These are phyloP conservation scores for Pseudeuparius sepicola DNA, from an alignment of 2,888 invertebrate species.

Conservation along the genomic window DNA sequence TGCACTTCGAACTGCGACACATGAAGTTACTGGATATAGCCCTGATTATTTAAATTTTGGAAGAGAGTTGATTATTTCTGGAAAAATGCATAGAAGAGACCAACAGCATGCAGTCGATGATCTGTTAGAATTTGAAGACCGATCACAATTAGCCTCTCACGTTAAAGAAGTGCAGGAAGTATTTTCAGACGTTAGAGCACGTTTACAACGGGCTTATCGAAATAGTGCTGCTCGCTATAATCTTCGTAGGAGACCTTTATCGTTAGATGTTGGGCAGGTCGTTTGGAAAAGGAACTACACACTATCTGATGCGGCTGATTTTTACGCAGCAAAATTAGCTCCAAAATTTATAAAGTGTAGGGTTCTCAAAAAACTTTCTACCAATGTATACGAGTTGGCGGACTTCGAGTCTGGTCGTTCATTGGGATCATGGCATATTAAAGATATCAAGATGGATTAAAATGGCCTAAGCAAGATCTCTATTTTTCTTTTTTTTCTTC, in stretches of 20 bases:
- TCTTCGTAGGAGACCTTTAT: conserved; percentile 8
- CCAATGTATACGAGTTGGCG: conserved; percentile 10
- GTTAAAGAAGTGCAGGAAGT: conserved; percentile 8
- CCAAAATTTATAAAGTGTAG: conserved; percentile 17
- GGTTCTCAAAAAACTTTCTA: conserved; percentile 7
- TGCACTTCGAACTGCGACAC: conserved; percentile 27
- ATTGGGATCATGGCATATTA: neutral
- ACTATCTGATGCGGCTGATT: conserved; percentile 16
- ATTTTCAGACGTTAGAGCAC: conserved; percentile 1
- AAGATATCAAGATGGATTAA: conserved; percentile 3
- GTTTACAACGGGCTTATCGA: conserved; percentile 12
- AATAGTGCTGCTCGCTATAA: conserved; percentile 12
- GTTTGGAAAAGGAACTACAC: conserved; percentile 15
- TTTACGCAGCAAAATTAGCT: conserved; percentile 18
- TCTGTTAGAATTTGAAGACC: neutral
- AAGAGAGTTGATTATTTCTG: conserved; percentile 12
- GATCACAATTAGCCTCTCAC: conserved; percentile 1
- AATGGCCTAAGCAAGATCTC: too few species aligned
- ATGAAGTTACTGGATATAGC: conserved; percentile 22
- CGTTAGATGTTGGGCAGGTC: conserved; percentile 7
- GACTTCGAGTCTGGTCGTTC: conserved; percentile 3
- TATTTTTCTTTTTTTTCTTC: too few species aligned
- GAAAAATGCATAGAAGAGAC: conserved; percentile 11
- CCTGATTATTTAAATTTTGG: conserved; percentile 25
- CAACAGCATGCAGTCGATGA: too few species aligned